Conservation (phyloP, 2,113 vertebrate genomes). For the Microcebus ravelobensis region DNA sequence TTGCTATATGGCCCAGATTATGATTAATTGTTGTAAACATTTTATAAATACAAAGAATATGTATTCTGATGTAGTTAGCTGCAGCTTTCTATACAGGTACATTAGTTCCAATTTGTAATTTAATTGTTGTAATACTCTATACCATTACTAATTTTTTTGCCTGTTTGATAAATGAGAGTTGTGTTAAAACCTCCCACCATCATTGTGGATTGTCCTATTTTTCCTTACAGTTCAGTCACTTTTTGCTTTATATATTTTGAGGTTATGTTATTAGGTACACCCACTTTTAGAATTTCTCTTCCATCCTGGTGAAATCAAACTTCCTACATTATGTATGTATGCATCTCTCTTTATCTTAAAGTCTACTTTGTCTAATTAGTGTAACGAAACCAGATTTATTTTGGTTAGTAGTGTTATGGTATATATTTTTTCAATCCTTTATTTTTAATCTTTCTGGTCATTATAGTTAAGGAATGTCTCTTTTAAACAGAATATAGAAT, state of each 20-base stretch:
- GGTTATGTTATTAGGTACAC: background rate
- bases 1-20: background rate
- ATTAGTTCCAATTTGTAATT: background rate
- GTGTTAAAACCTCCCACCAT: background rate
- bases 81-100: background rate
- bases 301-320: background rate
- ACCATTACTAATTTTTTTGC: background rate
- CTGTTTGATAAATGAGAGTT: background rate
- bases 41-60: background rate
- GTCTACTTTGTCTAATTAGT: background rate
- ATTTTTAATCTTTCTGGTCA: background rate
- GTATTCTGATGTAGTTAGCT: background rate
- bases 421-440: background rate
- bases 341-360: background rate
- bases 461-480: background rate
- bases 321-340: background rate
- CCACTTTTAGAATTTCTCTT: background rate
- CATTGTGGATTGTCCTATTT: background rate
- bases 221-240: background rate
- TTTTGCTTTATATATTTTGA: constrained; percentile 7
- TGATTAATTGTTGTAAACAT: background rate
- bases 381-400: background rate
- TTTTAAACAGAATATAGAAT: background rate
- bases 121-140: background rate
- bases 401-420: background rate